A percentile compares a stretch with the other conserved stretches of the same genome.
Evolutionary conservation across 2,888 invertebrate genomes (phyloP).

Genomic region (Allolobophora icterica): DNA sequence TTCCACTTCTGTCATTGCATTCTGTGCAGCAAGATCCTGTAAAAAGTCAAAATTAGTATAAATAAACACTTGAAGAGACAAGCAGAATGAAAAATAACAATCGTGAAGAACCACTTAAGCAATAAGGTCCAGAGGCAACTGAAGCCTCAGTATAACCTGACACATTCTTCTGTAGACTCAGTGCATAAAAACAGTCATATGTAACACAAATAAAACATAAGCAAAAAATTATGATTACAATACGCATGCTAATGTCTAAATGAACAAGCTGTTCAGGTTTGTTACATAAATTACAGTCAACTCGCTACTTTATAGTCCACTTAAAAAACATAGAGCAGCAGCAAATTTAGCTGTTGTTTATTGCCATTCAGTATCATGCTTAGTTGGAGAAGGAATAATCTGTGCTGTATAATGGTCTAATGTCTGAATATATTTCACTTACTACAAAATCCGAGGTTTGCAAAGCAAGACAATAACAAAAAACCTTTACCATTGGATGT

Average conservation of each 20-base stretch:
- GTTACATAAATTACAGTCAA: neutral
- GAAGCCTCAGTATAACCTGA: neutral
- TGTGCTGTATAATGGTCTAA: neutral
- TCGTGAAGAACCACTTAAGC: neutral
- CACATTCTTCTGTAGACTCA: neutral
- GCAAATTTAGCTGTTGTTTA: neutral
- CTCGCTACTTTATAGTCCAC: neutral
- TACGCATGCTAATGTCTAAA: neutral
- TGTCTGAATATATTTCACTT: no score
- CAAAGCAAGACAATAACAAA: neutral
- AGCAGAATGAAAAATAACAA: neutral
- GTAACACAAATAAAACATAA: conserved; percentile 25
- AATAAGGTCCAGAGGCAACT: neutral
- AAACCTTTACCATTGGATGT: neutral
- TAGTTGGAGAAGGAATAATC: neutral
- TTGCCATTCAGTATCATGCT: neutral
- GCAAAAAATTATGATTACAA: neutral
- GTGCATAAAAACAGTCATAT: neutral
- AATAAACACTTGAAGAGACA: neutral
- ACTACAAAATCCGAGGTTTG: neutral
- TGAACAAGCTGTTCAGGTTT: neutral
- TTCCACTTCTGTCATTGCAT: conserved; percentile 66
- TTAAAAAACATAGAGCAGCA: neutral
- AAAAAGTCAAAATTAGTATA: conserved; percentile 39
- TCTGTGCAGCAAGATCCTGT: conserved; percentile 65